phyloP scores from a whole-genome alignment of 30 jellyfish, hydroid and myxozoan species.

The Aurelia sp. region DNA sequence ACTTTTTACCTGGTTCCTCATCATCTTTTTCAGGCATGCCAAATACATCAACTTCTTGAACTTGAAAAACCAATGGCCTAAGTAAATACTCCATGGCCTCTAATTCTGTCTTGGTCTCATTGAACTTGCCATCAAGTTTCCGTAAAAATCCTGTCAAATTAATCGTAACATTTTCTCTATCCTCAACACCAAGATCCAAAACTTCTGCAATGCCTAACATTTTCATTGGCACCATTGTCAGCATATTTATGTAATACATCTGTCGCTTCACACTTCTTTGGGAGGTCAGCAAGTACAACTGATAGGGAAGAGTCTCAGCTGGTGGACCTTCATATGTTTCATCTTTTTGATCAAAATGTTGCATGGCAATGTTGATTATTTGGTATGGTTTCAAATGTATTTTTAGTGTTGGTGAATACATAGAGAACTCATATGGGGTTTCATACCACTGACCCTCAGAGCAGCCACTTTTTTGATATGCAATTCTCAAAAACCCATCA shows the following conservation, averaged over 20 bases:
- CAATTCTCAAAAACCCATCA: slow-evolving; percentile 26
- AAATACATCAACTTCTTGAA: slow-evolving; percentile 33
- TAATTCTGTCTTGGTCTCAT: slow-evolving; percentile 24
- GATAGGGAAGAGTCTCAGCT: slow-evolving; percentile 39
- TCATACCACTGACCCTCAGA: slow-evolving; percentile 34
- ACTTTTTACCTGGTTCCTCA: slow-evolving; percentile 7
- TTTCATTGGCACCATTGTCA: slow-evolving; percentile 58
- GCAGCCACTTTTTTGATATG: slow-evolving; percentile 43
- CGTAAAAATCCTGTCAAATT: slow-evolving; percentile 18
- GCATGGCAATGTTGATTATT: slow-evolving; percentile 39
- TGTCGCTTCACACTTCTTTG: slow-evolving; percentile 68
- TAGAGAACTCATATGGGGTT: slow-evolving; percentile 54
- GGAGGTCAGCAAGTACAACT: slow-evolving; percentile 46
- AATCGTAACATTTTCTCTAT: slow-evolving; percentile 66
- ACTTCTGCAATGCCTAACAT: slow-evolving; percentile 39
- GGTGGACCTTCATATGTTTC: slow-evolving; percentile 54
- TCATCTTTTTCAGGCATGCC: slow-evolving; percentile 58
- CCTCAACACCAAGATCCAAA: slow-evolving; percentile 52
- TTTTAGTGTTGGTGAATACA: slow-evolving; percentile 48
- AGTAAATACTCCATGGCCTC: slow-evolving; percentile 55
- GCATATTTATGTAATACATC: slow-evolving; percentile 36
- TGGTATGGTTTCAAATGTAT: slow-evolving; percentile 45
- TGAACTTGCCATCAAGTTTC: slow-evolving; percentile 23
- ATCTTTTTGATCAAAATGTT: slow-evolving; percentile 31
- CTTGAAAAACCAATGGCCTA: slow-evolving; percentile 53